These are phyloP conservation scores for Belgica antarctica DNA, from an alignment of 2,888 invertebrate species.

Conservation along the genomic window DNA sequence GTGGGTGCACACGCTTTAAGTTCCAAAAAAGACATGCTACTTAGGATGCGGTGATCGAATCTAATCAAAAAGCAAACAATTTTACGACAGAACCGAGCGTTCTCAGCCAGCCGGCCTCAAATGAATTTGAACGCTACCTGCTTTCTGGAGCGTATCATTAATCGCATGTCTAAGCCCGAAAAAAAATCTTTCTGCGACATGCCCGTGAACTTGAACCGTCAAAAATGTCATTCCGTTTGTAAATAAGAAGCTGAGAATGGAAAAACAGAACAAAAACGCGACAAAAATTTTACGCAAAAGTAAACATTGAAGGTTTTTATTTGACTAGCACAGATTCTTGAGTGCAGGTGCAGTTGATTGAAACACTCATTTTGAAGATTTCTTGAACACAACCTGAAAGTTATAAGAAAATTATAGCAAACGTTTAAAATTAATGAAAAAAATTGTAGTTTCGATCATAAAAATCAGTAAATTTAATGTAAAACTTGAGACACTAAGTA, in stretches of 20 bases:
- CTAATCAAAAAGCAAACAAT: background rate
- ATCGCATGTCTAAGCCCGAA: background rate
- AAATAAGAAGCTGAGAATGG: background rate
- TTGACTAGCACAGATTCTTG: no score
- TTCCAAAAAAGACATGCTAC: background rate
- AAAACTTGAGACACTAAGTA: no score
- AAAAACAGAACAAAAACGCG: background rate
- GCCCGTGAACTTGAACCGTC: conserved; percentile 23
- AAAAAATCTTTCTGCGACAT: background rate
- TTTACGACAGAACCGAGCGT: background rate
- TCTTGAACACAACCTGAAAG: no score
- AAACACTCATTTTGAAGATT: no score
- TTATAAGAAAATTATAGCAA: no score
- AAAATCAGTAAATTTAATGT: no score
- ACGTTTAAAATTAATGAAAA: no score
- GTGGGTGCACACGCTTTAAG: background rate
- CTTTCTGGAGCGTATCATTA: conserved; percentile 1
- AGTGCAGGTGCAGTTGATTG: no score
- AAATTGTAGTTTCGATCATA: no score
- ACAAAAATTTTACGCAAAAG: no score
- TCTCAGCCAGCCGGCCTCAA: background rate
- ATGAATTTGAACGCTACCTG: background rate
- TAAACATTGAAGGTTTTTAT: no score
- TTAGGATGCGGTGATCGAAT: background rate
- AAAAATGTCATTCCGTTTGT: background rate